These are phyloP conservation scores for Macroglossus sobrinus DNA, from an alignment of 2,113 vertebrate genomes.

Conservation along the genomic window DNA sequence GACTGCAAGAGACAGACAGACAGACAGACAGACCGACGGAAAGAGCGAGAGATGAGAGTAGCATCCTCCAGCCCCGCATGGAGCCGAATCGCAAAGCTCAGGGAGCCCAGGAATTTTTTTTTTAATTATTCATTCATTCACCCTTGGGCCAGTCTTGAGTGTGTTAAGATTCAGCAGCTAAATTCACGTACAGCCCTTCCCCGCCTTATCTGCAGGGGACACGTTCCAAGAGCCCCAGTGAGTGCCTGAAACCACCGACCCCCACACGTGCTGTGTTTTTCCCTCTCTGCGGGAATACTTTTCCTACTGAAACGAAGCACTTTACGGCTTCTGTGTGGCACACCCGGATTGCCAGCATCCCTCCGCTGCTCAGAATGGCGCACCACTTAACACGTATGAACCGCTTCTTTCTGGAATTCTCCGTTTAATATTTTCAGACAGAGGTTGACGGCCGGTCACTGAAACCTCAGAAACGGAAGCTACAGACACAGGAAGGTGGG, in stretches of 20 bases:
- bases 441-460: neutral
- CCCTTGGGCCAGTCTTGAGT: neutral
- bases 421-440: neutral
- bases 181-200: neutral
- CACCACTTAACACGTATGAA: too few relatives aligned
- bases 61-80: neutral
- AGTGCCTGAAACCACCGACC: neutral
- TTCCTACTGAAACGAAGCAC: neutral
- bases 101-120: rapidly evolving
- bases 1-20: slow-evolving; percentile 22
- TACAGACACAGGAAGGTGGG: neutral
- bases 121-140: neutral
- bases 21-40: neutral
- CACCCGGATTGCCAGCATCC: rapidly evolving
- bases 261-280: rapidly evolving
- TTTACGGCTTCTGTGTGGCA: neutral
- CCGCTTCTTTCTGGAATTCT: neutral
- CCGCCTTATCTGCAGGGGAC: neutral
- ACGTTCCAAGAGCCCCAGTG: neutral
- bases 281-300: rapidly evolving
- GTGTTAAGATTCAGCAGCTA: neutral
- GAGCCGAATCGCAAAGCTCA: neutral
- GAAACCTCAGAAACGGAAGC: neutral
- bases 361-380: neutral
- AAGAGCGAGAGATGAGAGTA: neutral